A percentile compares a stretch with the other conserved stretches of the same genome.
Conservation (phyloP, 2,888 invertebrate genomes). For the Zele albiditarsus region DNA sequence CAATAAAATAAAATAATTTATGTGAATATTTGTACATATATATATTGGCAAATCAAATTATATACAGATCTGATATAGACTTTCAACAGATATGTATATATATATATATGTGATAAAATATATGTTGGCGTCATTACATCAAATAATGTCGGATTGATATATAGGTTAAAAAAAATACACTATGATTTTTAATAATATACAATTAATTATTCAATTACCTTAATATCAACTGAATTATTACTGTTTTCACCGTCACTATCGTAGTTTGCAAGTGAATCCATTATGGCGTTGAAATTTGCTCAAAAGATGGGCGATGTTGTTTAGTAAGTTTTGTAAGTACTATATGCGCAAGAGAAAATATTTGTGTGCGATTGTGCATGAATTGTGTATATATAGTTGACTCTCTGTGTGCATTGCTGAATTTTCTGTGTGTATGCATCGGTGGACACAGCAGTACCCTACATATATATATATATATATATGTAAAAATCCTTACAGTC, state of each 20-base stretch:
- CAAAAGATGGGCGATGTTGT: background rate
- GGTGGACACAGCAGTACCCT: no score
- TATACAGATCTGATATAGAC: no score
- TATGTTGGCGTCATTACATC: background rate
- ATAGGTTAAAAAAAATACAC: background rate
- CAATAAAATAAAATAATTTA: no score
- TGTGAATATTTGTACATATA: no score
- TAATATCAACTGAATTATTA: conserved; percentile 66
- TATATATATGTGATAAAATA: background rate
- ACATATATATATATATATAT: no score
- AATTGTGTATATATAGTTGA: background rate
- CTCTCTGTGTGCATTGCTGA: background rate
- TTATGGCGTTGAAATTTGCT: conserved; percentile 64
- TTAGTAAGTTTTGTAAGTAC: background rate
- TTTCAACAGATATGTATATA: background rate
- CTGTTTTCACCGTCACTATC: conserved; percentile 85
- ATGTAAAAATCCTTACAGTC: no score
- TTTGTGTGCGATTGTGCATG: background rate
- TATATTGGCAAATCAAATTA: no score
- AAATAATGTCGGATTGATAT: background rate
- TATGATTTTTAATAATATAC: background rate
- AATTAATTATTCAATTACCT: conserved; percentile 57
- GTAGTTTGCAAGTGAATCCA: conserved; percentile 86
- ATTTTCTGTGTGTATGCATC: no score
- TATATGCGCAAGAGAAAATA: background rate